Conservation (phyloP, 2,797 vertebrate genomes). For the Apodemus agrarius region DNA sequence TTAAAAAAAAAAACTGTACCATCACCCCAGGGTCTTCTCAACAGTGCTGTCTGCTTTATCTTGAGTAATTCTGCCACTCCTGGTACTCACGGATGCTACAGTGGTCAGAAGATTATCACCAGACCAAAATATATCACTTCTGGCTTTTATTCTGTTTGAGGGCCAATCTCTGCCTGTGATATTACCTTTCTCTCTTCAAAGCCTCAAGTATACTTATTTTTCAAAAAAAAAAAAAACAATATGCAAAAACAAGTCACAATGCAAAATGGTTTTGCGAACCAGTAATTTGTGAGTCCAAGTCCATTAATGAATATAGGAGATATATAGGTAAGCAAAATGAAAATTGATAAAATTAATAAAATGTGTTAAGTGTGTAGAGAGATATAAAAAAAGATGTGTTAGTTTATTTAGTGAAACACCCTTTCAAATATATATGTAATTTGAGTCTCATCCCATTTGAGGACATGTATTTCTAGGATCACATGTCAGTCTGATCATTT, state of each 20-base stretch:
- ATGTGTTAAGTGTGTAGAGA: background rate
- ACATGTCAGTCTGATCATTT: background rate
- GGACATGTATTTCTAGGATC: background rate
- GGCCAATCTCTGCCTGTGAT: background rate
- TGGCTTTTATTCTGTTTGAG: background rate
- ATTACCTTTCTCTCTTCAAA: background rate
- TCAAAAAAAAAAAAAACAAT: too few relatives aligned
- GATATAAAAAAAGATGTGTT: too few relatives aligned
- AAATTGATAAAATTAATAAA: slow-evolving; percentile 26
- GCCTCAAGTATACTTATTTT: background rate
- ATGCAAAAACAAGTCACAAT: background rate
- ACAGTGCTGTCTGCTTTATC: background rate
- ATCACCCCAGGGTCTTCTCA: too few relatives aligned
- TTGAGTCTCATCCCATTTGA: background rate
- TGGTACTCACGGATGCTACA: background rate
- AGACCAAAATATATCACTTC: background rate
- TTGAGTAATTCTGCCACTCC: background rate
- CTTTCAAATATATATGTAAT: background rate
- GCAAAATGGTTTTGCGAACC: background rate
- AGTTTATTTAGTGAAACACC: background rate
- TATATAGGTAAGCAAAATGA: background rate
- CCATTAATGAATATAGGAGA: background rate
- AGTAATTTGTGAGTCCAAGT: background rate
- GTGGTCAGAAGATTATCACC: background rate
- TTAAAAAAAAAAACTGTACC: too few relatives aligned